Percentiles rank a stretch among this genome's conserved stretches.
These are phyloP conservation scores for Crypturellus undulatus DNA, from an alignment of 2,113 vertebrate genomes.

Conservation along the genomic window DNA sequence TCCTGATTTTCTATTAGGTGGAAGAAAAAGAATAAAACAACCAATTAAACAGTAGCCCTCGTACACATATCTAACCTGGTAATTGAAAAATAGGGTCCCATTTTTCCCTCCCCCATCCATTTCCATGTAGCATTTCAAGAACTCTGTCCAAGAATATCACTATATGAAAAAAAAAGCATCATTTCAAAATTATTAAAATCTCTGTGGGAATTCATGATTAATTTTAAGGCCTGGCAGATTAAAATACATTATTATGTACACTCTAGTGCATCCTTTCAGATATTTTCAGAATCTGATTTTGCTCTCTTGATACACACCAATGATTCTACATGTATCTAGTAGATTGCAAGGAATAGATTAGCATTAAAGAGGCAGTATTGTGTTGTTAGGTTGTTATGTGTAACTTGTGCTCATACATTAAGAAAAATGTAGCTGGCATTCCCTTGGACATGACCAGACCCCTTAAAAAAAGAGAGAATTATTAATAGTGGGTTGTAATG, in stretches of 20 bases:
- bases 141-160: conserved; percentile 84
- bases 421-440: conserved; percentile 88
- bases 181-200: conserved; percentile 92
- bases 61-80: conserved; percentile 44
- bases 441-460: conserved; percentile 83
- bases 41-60: conserved; percentile 68
- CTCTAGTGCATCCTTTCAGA: conserved; percentile 90
- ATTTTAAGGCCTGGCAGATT: conserved; percentile 92
- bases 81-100: conserved; percentile 73
- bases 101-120: conserved; percentile 59
- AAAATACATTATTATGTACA: conserved; percentile 93
- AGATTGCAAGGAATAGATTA: conserved; percentile 93
- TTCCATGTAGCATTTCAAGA: conserved; percentile 78
- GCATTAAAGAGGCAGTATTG: conserved; percentile 90
- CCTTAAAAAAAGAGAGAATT: conserved; percentile 79
- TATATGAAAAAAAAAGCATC: conserved; percentile 76
- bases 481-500: conserved; percentile 78
- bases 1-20: conserved; percentile 75
- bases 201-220: conserved; percentile 92
- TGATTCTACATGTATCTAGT: conserved; percentile 91
- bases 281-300: conserved; percentile 92
- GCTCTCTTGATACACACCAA: conserved; percentile 89
- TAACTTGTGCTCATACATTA: conserved; percentile 90
- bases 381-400: conserved; percentile 89
- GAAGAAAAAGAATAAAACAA: conserved; percentile 74